These are phyloP conservation scores for Cecidostiba fungosa DNA, from an alignment of 2,888 invertebrate species.

Conservation along the genomic window DNA sequence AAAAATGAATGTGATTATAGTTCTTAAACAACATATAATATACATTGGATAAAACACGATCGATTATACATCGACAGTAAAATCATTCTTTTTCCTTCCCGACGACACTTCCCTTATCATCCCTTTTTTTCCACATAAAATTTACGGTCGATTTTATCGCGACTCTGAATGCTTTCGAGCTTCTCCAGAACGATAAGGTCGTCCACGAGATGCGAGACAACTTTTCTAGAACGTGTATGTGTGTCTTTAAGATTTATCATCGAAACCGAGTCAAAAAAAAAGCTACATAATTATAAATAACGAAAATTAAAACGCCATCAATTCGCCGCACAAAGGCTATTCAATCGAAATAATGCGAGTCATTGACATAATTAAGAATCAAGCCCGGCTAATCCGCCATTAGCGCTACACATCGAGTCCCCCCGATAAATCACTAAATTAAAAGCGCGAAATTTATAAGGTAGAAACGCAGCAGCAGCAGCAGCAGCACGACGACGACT, in stretches of 20 bases:
- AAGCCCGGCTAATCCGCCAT: slow-evolving; percentile 38
- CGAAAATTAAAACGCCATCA: slow-evolving; percentile 36
- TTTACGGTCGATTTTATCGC: slow-evolving; percentile 41
- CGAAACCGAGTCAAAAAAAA: neutral
- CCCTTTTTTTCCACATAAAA: slow-evolving; percentile 32
- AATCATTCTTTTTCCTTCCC: slow-evolving; percentile 21
- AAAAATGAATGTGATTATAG: no score
- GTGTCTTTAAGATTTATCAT: slow-evolving; percentile 2
- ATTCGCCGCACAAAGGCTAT: neutral
- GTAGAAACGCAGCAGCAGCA: neutral
- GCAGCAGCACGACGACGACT: no score
- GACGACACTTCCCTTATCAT: slow-evolving; percentile 43
- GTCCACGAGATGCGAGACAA: neutral
- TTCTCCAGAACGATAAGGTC: slow-evolving; percentile 32
- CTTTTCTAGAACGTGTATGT: neutral
- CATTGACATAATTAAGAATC: slow-evolving; percentile 43
- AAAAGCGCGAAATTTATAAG: slow-evolving; percentile 1
- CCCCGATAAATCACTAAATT: slow-evolving; percentile 13
- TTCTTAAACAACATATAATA: no score
- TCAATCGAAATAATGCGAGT: neutral
- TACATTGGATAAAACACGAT: no score
- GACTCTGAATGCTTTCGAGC: slow-evolving; percentile 29
- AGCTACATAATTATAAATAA: slow-evolving; percentile 14
- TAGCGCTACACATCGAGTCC: neutral
- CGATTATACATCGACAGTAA: no score